Percentiles rank a stretch among this genome's conserved stretches.
Evolutionary conservation across 1,140 invertebrate species (phyloP).

Genomic region (Rhopalosiphum padi): DNA sequence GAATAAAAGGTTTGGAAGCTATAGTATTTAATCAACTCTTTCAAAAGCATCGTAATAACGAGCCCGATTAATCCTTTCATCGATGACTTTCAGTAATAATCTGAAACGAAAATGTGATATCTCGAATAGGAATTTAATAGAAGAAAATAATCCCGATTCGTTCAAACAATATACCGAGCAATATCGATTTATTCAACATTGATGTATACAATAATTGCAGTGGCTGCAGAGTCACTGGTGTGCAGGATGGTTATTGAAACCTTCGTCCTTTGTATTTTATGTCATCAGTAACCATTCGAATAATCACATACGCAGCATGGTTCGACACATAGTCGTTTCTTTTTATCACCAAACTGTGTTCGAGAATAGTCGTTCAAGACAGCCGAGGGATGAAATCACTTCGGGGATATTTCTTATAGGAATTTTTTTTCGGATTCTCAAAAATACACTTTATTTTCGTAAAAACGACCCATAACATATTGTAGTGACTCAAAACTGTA

Average conservation of each 20-base stretch:
- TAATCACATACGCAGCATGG: background rate
- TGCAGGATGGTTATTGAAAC: background rate
- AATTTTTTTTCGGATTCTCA: background rate
- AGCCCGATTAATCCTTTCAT: conserved; percentile 3
- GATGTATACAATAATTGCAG: background rate
- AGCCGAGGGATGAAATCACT: background rate
- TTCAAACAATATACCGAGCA: background rate
- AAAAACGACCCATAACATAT: background rate
- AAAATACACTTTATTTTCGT: background rate
- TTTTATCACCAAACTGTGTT: conserved; percentile 23
- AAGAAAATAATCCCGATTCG: background rate
- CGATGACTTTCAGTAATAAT: conserved; percentile 22
- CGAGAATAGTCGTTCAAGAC: background rate
- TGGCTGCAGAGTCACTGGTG: background rate
- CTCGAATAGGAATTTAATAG: conserved; percentile 19
- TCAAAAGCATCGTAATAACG: background rate
- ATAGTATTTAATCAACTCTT: conserved; percentile 36
- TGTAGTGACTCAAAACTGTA: background rate
- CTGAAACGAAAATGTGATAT: conserved; percentile 11
- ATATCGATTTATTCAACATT: background rate
- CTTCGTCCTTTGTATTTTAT: background rate
- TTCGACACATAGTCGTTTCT: background rate
- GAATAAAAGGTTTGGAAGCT: background rate
- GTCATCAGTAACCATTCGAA: background rate
- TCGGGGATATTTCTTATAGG: background rate